Evolutionary conservation across 2,113 vertebrate genomes (phyloP).

Genomic region (Tor tambroides): DNA sequence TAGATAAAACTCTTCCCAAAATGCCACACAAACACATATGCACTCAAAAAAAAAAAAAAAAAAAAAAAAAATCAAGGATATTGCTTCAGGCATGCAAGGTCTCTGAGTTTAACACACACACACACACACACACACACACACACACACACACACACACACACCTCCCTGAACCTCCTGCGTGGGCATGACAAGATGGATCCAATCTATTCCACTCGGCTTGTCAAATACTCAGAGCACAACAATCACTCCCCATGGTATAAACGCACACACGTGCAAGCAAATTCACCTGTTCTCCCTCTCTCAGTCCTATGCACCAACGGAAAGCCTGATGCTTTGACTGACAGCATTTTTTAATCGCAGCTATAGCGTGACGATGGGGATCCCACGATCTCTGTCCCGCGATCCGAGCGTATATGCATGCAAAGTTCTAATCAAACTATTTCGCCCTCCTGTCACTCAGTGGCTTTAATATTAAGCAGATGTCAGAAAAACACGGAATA

Average conservation of each 20-base stretch:
- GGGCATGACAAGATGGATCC: constrained; percentile 42
- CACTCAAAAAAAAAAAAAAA: neutral
- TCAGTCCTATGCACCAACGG: neutral
- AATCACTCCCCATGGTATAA: constrained; percentile 23
- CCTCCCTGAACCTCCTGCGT: neutral
- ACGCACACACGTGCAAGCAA: constrained; percentile 1
- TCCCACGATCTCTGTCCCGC: constrained; percentile 5
- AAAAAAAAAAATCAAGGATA: neutral
- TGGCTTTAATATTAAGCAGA: constrained; percentile 29
- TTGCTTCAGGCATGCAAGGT: constrained; percentile 42
- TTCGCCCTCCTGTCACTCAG: constrained; percentile 9
- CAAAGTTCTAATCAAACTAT: constrained; percentile 2
- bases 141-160: too few relatives aligned
- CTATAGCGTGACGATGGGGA: neutral
- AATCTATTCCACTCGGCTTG: constrained; percentile 50
- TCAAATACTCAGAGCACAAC: constrained; percentile 43
- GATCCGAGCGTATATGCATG: neutral
- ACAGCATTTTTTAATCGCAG: constrained; percentile 15
- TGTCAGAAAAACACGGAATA: neutral
- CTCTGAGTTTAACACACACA: neutral
- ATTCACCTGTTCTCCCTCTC: constrained; percentile 7
- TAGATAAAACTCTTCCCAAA: neutral
- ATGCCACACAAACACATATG: neutral
- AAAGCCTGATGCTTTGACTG: constrained; percentile 19
- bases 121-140: too few relatives aligned